Percentiles rank a stretch among this genome's conserved stretches.
These are phyloP conservation scores for Cephus runcator DNA, from an alignment of 2,888 invertebrate species.

Conservation along the genomic window DNA sequence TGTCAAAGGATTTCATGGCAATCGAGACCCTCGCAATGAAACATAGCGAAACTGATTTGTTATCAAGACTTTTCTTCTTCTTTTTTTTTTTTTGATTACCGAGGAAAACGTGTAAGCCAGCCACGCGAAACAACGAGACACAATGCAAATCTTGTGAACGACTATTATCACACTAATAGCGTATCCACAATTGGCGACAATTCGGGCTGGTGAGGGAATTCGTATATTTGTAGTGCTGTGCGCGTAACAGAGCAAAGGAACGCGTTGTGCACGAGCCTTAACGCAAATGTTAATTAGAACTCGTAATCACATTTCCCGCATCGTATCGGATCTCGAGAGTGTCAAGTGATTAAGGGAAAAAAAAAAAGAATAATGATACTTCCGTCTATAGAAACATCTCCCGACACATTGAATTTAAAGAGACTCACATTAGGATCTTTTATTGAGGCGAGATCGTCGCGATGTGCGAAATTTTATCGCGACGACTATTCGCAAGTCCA, in stretches of 20 bases:
- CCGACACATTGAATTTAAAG: background rate
- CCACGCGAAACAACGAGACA: background rate
- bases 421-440: background rate
- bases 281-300: background rate
- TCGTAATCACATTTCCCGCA: background rate
- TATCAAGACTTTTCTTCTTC: background rate
- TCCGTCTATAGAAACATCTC: background rate
- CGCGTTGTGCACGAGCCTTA: background rate
- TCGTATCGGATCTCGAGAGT: background rate
- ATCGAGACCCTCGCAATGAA: background rate
- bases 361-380: background rate
- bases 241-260: background rate
- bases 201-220: background rate
- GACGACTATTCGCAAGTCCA: background rate
- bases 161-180: background rate
- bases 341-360: background rate
- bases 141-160: constrained; percentile 1
- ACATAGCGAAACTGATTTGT: background rate
- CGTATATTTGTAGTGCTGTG: background rate
- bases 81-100: background rate
- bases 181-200: no score
- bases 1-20: background rate
- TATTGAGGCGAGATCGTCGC: background rate
- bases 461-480: background rate
- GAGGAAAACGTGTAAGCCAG: background rate